Conservation (phyloP, 2,888 invertebrate species). For the Dryocosmus kuriphilus region DNA sequence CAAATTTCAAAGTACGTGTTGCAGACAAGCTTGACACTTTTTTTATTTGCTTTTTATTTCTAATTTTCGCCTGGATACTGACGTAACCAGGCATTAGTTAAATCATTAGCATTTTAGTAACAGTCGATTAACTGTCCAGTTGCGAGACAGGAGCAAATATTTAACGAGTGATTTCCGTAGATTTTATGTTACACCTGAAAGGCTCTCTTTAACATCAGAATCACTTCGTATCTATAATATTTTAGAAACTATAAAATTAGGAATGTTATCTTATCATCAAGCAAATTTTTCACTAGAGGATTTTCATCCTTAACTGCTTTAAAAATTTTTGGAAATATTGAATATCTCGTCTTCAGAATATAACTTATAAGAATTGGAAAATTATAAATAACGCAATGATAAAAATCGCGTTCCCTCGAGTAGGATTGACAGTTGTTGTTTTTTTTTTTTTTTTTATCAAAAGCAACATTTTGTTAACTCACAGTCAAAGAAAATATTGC, state of each 20-base stretch:
- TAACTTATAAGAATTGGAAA: too few species aligned
- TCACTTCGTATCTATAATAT: neutral
- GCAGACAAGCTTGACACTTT: too few species aligned
- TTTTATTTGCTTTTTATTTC: neutral
- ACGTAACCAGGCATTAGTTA: neutral
- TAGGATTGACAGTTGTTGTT: too few species aligned
- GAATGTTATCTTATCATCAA: neutral
- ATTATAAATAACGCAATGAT: too few species aligned
- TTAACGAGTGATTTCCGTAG: conserved; percentile 1
- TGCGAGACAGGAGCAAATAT: neutral
- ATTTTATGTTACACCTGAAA: neutral
- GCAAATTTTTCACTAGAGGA: neutral
- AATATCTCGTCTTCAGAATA: too few species aligned
- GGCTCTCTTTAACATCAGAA: too few species aligned
- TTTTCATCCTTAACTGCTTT: neutral
- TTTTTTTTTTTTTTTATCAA: too few species aligned
- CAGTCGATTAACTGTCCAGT: conserved; percentile 8
- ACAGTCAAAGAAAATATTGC: too few species aligned
- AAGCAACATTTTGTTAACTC: too few species aligned
- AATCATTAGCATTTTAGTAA: neutral
- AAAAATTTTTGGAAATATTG: too few species aligned
- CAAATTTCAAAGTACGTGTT: too few species aligned
- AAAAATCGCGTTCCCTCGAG: too few species aligned
- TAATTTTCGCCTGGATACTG: neutral
- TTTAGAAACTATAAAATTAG: neutral